Conservation (phyloP, 1,140 invertebrate species). For the Drosophila orena region DNA sequence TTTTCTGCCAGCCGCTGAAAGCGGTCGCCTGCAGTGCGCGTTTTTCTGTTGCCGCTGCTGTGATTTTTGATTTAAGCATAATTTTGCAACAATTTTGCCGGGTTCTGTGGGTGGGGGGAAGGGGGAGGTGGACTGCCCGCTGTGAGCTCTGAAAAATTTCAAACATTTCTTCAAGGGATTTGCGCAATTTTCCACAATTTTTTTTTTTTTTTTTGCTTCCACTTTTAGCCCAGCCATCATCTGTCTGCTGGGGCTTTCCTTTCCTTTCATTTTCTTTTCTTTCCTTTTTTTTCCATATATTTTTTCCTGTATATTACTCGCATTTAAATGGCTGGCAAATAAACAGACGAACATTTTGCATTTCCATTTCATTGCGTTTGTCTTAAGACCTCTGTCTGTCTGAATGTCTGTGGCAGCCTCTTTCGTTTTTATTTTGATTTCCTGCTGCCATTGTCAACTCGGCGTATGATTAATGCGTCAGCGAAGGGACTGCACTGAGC, state of each 20-base stretch:
- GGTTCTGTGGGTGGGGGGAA: neutral
- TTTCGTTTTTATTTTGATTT: constrained; percentile 41
- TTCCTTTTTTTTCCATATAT: constrained; percentile 3
- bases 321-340: constrained; percentile 81
- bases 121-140: constrained; percentile 8
- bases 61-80: constrained; percentile 84
- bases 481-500: constrained; percentile 8
- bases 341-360: constrained; percentile 69
- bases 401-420: constrained; percentile 15
- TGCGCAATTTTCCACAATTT: constrained; percentile 65
- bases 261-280: neutral
- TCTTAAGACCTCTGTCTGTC: constrained; percentile 18
- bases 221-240: neutral
- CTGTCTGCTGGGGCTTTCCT: constrained; percentile 18
- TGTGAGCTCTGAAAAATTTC: constrained; percentile 75
- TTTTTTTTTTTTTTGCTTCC: constrained; percentile 31
- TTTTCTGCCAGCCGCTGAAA: neutral
- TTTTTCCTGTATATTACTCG: constrained; percentile 36
- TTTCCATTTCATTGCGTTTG: constrained; percentile 69
- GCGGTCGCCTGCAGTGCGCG: constrained; percentile 51
- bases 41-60: constrained; percentile 51
- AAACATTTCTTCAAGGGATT: constrained; percentile 81
- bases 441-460: constrained; percentile 55
- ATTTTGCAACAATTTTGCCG: constrained; percentile 65
- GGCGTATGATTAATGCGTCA: constrained; percentile 74